These are phyloP conservation scores for Todiramphus chloris DNA, from an alignment of 2,113 vertebrate genomes.

Conservation along the genomic window DNA sequence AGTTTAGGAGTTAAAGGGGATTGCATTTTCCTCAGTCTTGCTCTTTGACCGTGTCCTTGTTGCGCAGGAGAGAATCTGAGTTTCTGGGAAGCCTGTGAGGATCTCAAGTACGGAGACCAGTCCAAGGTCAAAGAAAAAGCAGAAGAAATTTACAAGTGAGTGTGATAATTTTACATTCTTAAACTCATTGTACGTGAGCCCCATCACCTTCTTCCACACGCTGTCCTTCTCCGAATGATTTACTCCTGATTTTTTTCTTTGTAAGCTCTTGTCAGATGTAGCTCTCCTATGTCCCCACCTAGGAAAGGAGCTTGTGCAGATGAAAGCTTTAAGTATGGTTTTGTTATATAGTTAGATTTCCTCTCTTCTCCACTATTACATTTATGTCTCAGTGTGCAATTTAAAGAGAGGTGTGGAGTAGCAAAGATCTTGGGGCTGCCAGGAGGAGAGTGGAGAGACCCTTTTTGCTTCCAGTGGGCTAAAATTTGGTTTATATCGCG, in stretches of 20 bases:
- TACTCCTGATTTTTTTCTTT: not conserved
- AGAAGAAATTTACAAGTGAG: constrained; percentile 96
- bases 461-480: not conserved
- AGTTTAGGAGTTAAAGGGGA: not conserved
- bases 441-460: not conserved
- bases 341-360: not conserved
- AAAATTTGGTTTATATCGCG: not conserved
- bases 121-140: constrained; percentile 95
- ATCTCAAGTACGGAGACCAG: constrained; percentile 94
- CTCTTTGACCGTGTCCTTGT: not conserved
- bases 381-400: not conserved
- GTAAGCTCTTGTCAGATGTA: not conserved
- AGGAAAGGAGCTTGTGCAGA: not conserved
- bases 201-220: not conserved
- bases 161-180: not conserved
- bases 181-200: not conserved
- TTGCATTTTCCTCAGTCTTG: not conserved
- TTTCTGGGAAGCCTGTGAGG: constrained; percentile 98
- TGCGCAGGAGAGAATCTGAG: constrained; percentile 91
- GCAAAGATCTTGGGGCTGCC: not conserved
- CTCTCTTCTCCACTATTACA: not conserved
- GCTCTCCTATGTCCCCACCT: not conserved
- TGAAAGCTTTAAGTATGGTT: not conserved
- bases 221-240: not conserved
- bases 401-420: not conserved